Evolutionary conservation across 2,888 invertebrate species (phyloP), one percentile per base, ranked within the genome.

Genomic region (Tetropium fuscum): DNA sequence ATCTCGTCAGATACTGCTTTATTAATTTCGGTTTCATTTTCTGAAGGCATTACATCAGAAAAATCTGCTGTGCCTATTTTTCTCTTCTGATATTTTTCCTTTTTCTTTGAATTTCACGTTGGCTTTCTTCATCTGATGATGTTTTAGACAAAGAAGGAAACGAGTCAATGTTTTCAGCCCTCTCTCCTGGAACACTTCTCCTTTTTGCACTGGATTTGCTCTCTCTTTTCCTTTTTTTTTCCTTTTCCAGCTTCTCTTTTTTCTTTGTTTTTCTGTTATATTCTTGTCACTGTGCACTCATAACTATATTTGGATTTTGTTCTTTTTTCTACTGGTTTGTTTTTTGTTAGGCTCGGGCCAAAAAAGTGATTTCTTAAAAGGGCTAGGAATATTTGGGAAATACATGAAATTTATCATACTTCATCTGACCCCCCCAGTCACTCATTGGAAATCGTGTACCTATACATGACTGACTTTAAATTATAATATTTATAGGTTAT

Each of bases 331-430:
- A 20, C 6, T 43, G 43, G 20, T n/a, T 22, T 11, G 8, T 22
- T 10, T 11, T 10, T 20, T 43, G n/a, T 20, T 43, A 11, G 43
- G 20, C 25, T 43, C 43, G 5, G 43, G 43, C 43, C 43, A 43
- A 19, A 43, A 43, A 11, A 20, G 10, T 11, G 43, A 19, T 43
- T 22, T 43, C 25, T 43, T 43, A 25, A 43, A 43, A 4, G 43
- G 20, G 25, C 43, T 43, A 11, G 43, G 43, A 43, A 43, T 18
- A 20, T 10, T 43, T 13, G 43, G 7, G 27, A 27, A 27, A 27
- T 27, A 27, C 7, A 27, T 27, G 7, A 27, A 27, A 27, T 27
- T 2, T 27, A 27, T 7, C 7, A 27, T 27, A n/a, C 7, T 27
- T n/a, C 27, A 27, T 7, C 27, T 27, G 27, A 7, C 27, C 27